These are phyloP conservation scores for Grapholita molesta DNA, from an alignment of 1,140 invertebrate species.

Conservation along the genomic window DNA sequence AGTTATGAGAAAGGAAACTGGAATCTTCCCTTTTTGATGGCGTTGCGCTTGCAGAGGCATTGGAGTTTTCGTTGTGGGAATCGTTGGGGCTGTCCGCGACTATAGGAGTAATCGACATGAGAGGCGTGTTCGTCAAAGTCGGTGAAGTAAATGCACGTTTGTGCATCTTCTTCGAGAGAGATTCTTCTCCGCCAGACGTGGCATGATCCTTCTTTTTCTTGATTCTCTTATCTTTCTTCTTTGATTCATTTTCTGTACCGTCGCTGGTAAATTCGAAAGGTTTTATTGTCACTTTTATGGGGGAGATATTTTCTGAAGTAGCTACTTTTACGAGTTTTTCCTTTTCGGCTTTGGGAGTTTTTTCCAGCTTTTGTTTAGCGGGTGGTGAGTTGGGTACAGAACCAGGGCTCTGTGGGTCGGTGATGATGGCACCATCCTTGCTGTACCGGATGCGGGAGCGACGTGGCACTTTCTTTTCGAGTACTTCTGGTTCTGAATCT, in stretches of 20 bases:
- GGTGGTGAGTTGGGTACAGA: slow-evolving; percentile 48
- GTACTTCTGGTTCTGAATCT: slow-evolving; percentile 85
- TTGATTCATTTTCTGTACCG: slow-evolving; percentile 35
- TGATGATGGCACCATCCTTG: slow-evolving; percentile 80
- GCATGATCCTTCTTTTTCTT: slow-evolving; percentile 54
- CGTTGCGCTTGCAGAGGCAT: slow-evolving; percentile 37
- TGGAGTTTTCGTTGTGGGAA: slow-evolving; percentile 65
- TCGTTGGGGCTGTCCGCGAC: slow-evolving; percentile 74
- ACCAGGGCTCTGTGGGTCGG: slow-evolving; percentile 54
- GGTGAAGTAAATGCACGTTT: slow-evolving; percentile 75
- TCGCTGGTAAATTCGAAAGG: slow-evolving; percentile 76
- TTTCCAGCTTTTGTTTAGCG: slow-evolving; percentile 44
- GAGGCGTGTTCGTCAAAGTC: slow-evolving; percentile 69
- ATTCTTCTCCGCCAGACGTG: slow-evolving; percentile 40
- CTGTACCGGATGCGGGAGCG: slow-evolving; percentile 86
- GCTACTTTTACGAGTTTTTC: slow-evolving; percentile 38
- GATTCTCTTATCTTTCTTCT: slow-evolving; percentile 63
- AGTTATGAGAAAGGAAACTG: slow-evolving; percentile 58
- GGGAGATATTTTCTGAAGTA: slow-evolving; percentile 58
- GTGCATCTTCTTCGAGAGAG: slow-evolving; percentile 58
- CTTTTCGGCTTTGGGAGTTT: slow-evolving; percentile 51
- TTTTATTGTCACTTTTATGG: slow-evolving; percentile 81
- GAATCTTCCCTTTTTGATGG: slow-evolving; percentile 49
- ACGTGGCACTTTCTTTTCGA: slow-evolving; percentile 88
- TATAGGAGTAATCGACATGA: slow-evolving; percentile 76